Evolutionary conservation across 2,888 invertebrate species (phyloP), one percentile per base, ranked within the genome.

Genomic region (Polyommatus icarus): DNA sequence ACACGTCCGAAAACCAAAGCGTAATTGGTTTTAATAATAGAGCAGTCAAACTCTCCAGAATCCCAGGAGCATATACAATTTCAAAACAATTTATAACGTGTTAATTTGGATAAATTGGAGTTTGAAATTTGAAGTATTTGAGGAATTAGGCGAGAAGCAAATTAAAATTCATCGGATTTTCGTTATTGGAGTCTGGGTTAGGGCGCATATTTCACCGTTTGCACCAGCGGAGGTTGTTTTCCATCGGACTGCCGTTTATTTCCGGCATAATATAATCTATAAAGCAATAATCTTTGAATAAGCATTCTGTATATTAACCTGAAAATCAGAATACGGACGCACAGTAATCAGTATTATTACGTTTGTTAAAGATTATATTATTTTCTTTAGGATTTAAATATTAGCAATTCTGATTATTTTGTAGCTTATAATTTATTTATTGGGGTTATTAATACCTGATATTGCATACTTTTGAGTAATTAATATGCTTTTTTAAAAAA

Each of bases 211-310:
- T 78, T 78, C 77, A 79, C 59, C 76, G 78, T 76, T 78, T 36
- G 36, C 77, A 76, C 32, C 59, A 71, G 72, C 78, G 79, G 80
- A 79, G 79, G 77, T 73, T 79, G 67, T 83, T 83, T 83, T 83
- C 82, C 79, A 81, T 82, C 83, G 83, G 81, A 83, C 84, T 83
- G 80, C 81, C 82, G 82, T 83, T 84, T 83, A 83, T 85, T 86
- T 84, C 83, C 85, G 83, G 84, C 85, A 86, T 83, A 85, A 84
- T 83, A 83, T 84, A 83, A 83, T 87, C 86, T 85, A 78, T 81
- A 82, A 79, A 84, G 85, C 87, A 88, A 88, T 89, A 87, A 61
- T 61, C 24, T 84, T 84, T 83, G 81, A 84, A 82, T 80, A 82
- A 84, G 85, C 85, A 87, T 86, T 85, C 85, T 86, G 88, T 79